Conservation (phyloP, 1,140 invertebrate genomes). For the Drosophila oshimai region DNA sequence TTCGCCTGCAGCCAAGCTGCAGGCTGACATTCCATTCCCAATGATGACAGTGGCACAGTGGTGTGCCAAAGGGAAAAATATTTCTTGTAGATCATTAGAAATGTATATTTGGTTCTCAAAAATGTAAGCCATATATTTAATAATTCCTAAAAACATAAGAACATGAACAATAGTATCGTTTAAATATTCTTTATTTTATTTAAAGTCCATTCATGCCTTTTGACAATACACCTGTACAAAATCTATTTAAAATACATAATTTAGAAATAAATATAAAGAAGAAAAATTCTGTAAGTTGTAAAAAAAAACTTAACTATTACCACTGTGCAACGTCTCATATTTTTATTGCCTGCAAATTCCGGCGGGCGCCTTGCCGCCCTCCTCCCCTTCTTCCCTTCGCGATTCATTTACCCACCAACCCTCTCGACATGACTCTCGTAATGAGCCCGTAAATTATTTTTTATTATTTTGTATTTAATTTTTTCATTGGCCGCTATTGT, state of each 20-base stretch:
- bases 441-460: constrained; percentile 80
- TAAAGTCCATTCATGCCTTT: too few species aligned
- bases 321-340: constrained; percentile 43
- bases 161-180: too few species aligned
- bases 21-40: constrained; percentile 50
- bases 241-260: too few species aligned
- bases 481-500: constrained; percentile 62
- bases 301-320: too few species aligned
- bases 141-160: too few species aligned
- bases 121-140: too few species aligned
- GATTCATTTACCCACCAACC: neutral
- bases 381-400: neutral
- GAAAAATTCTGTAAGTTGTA: too few species aligned
- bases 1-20: constrained; percentile 42
- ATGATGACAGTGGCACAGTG: constrained; percentile 35
- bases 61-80: neutral
- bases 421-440: constrained; percentile 50
- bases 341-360: constrained; percentile 64
- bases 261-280: too few species aligned
- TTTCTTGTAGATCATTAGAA: too few species aligned
- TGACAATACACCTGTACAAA: too few species aligned
- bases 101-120: too few species aligned
- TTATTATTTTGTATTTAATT: constrained; percentile 80
- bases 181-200: too few species aligned
- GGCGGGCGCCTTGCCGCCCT: constrained; percentile 36